Percentiles rank a stretch among this genome's conserved stretches.
Evolutionary conservation across 2,888 invertebrate species (phyloP).

Genomic region (Cotesia congregata): DNA sequence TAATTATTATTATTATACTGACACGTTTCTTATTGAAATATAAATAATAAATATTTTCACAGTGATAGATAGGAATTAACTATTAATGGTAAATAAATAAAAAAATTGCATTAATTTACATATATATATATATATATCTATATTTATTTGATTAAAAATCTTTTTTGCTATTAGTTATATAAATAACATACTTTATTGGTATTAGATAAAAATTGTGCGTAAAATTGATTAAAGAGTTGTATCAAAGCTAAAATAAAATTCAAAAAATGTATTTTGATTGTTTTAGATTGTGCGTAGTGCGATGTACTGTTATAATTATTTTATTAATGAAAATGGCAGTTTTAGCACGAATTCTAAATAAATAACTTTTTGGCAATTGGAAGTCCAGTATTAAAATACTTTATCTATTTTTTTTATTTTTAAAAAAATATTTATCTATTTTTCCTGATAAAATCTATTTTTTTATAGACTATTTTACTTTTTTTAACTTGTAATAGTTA

Average conservation of each 20-base stretch:
- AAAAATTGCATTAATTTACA: not conserved
- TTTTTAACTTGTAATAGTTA: too few relatives aligned
- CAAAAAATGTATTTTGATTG: not conserved
- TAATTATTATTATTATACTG: not conserved
- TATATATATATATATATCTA: too few relatives aligned
- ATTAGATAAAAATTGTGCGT: not conserved
- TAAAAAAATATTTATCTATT: constrained; percentile 4
- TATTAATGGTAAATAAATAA: not conserved
- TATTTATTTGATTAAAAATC: not conserved
- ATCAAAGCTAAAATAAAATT: not conserved
- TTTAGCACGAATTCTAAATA: not conserved
- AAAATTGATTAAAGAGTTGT: not conserved
- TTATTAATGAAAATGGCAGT: not conserved
- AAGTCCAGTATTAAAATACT: not conserved
- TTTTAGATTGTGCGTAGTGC: not conserved
- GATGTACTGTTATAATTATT: too few relatives aligned
- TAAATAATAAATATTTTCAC: not conserved
- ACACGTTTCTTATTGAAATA: not conserved
- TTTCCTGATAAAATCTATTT: not conserved
- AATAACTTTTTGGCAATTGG: not conserved
- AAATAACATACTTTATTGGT: not conserved
- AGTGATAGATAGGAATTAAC: not conserved
- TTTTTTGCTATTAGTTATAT: not conserved
- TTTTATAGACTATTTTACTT: too few relatives aligned
- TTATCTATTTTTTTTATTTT: constrained; percentile 11